Conservation (phyloP, 1,140 invertebrate species). For the Drosophila sulfurigaster region DNA sequence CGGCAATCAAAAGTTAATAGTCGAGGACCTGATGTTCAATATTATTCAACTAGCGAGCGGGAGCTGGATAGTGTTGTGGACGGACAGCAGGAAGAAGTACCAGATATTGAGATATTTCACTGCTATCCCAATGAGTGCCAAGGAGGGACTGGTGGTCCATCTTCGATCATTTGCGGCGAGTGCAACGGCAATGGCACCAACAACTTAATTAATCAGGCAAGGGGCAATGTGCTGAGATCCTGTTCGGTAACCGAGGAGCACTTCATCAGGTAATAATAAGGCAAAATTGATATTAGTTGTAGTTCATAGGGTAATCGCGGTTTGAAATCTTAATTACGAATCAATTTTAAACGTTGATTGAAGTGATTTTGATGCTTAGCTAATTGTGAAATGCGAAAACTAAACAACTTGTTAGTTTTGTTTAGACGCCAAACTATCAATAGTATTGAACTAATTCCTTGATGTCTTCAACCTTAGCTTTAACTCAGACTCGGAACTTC, state of each 20-base stretch:
- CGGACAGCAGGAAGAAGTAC: neutral
- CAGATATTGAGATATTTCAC: neutral
- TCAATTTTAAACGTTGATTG: too few species aligned
- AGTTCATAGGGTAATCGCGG: too few species aligned
- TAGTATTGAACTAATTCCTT: neutral
- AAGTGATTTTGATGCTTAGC: too few species aligned
- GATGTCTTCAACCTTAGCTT: neutral
- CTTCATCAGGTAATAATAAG: conserved; percentile 36
- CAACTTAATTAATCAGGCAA: neutral
- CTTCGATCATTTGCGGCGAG: neutral
- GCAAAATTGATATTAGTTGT: neutral
- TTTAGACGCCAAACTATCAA: neutral
- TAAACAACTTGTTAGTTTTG: too few species aligned
- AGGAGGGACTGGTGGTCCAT: neutral
- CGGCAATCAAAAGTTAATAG: too few species aligned
- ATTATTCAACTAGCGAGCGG: neutral
- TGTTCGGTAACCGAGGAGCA: conserved; percentile 63
- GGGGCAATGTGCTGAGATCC: conserved; percentile 25
- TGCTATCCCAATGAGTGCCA: conserved; percentile 49
- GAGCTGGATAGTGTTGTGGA: neutral
- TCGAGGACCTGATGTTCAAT: neutral
- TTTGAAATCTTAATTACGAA: too few species aligned
- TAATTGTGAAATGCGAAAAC: too few species aligned
- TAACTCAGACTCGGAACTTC: neutral
- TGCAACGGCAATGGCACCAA: conserved; percentile 11